These are phyloP conservation scores for Taeniopygia guttata DNA, from an alignment of 2,797 vertebrate genomes.

Conservation along the genomic window DNA sequence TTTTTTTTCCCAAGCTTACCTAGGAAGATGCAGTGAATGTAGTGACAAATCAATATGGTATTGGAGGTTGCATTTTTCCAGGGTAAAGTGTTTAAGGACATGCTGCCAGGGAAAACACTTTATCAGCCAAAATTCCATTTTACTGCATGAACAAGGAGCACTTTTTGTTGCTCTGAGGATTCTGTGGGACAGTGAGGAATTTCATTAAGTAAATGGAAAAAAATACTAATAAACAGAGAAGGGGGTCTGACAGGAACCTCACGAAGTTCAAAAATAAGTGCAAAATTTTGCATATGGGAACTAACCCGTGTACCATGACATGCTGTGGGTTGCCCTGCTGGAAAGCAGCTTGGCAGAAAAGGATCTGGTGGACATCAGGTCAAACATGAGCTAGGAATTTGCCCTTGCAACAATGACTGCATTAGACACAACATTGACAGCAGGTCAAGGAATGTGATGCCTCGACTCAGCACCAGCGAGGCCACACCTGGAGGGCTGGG, in stretches of 20 bases:
- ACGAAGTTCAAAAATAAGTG: not conserved
- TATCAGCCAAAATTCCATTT: not conserved
- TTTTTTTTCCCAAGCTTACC: not conserved
- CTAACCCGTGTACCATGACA: not conserved
- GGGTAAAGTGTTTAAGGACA: not conserved
- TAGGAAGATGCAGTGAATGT: not conserved
- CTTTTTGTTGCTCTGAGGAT: not conserved
- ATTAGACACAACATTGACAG: not conserved
- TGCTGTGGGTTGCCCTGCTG: not conserved
- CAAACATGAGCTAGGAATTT: not conserved
- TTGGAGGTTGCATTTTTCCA: slow-evolving; percentile 26
- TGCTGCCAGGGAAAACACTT: not conserved
- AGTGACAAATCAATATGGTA: not conserved
- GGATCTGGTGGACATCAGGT: not conserved
- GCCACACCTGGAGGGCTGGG: not conserved
- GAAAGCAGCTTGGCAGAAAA: not conserved
- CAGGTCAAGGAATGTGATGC: not conserved
- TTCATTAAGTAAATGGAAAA: not conserved
- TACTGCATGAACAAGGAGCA: not conserved
- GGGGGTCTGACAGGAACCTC: not conserved
- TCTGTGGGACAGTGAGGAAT: not conserved
- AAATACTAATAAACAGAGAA: not conserved
- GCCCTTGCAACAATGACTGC: not conserved
- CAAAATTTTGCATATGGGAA: not conserved
- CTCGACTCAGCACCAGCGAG: not conserved